Evolutionary conservation across 2,113 vertebrate species (phyloP).

Genomic region (Ranitomeya imitator): DNA sequence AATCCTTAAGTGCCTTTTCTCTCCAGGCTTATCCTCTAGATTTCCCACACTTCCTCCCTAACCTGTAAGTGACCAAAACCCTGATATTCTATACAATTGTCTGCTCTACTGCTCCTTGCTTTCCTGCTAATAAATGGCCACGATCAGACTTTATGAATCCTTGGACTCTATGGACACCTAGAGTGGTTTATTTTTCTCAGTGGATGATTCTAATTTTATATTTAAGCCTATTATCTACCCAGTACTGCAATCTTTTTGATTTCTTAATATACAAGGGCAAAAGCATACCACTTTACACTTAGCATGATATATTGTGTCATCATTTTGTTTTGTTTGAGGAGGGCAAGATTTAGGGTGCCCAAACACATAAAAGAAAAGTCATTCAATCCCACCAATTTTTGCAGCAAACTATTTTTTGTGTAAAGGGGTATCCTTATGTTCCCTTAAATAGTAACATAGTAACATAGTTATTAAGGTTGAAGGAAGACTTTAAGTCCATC

Average conservation of each 20-base stretch:
- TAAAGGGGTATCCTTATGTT: too few species aligned
- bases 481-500: too few species aligned
- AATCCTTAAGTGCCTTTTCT: constrained; percentile 63
- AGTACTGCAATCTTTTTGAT: not conserved
- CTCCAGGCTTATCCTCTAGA: constrained; percentile 59
- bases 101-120: constrained; percentile 51
- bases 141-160: constrained; percentile 27
- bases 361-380: too few species aligned
- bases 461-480: too few species aligned
- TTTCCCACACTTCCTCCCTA: constrained; percentile 64
- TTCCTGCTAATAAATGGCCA: constrained; percentile 4
- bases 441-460: too few species aligned
- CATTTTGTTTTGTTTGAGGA: too few species aligned
- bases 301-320: not conserved
- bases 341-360: too few species aligned
- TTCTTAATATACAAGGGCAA: too few species aligned
- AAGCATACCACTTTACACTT: not conserved
- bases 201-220: not conserved
- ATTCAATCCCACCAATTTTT: too few species aligned
- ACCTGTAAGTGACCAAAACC: constrained; percentile 59
- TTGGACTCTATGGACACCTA: not conserved
- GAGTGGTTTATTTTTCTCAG: not conserved
- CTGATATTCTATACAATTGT: constrained; percentile 58
- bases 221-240: not conserved
- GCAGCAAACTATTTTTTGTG: too few species aligned